Evolutionary conservation across 1,140 invertebrate species (phyloP).

Genomic region (Whitmania pigra): DNA sequence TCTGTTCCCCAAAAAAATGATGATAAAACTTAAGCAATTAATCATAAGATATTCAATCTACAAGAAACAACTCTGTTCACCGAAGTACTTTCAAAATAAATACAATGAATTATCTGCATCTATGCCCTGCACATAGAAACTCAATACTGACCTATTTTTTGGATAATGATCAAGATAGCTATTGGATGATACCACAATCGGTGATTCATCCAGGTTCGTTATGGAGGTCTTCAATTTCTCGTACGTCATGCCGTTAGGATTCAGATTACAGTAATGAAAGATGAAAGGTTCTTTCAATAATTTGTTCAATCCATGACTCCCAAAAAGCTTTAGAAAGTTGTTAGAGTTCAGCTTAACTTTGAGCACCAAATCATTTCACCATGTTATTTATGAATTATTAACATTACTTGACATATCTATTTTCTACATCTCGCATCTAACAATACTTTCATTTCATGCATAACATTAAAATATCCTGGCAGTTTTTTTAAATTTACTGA

Average conservation of each 20-base stretch:
- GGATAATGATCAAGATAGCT: slow-evolving; percentile 23
- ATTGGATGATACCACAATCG: slow-evolving; percentile 13
- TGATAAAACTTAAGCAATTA: too few relatives aligned
- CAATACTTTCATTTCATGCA: too few relatives aligned
- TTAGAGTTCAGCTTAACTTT: too few relatives aligned
- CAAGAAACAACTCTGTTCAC: too few relatives aligned
- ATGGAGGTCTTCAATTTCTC: neutral
- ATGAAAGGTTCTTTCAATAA: slow-evolving; percentile 19
- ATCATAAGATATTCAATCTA: too few relatives aligned
- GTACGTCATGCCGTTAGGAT: neutral
- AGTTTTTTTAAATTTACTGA: neutral
- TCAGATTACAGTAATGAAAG: slow-evolving; percentile 23
- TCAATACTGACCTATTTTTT: slow-evolving; percentile 16
- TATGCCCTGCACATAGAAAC: neutral
- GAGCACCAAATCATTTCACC: too few relatives aligned
- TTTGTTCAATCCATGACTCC: slow-evolving; percentile 22
- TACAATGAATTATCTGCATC: neutral
- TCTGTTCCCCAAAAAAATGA: neutral
- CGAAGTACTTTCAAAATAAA: neutral
- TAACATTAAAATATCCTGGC: neutral
- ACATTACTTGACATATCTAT: too few relatives aligned
- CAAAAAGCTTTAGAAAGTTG: neutral
- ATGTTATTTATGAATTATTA: too few relatives aligned
- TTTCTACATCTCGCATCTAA: too few relatives aligned
- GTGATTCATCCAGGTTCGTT: neutral